Conservation (phyloP, 2,888 invertebrate genomes). For the Drosophila atroscutellata region DNA sequence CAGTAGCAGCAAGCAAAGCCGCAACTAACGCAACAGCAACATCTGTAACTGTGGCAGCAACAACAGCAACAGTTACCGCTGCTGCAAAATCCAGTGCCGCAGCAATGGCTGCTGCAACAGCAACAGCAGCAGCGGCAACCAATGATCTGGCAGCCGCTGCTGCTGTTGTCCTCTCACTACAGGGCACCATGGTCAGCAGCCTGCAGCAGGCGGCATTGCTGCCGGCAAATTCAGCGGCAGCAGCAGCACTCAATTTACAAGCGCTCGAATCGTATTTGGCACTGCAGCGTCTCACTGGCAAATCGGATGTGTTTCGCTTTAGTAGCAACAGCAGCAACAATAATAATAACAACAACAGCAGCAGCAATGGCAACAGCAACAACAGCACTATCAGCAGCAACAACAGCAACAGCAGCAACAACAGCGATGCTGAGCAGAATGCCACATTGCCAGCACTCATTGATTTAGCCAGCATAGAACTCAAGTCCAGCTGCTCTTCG, state of each 20-base stretch:
- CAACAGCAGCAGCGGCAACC: constrained; percentile 84
- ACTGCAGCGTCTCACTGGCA: constrained; percentile 90
- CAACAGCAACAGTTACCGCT: constrained; percentile 18
- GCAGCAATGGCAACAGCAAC: constrained; percentile 33
- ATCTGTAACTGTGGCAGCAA: constrained; percentile 31
- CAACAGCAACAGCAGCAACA: constrained; percentile 45
- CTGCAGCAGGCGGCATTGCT: constrained; percentile 93
- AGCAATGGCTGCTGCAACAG: constrained; percentile 72
- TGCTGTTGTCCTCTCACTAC: constrained; percentile 91
- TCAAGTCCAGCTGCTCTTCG: constrained; percentile 67
- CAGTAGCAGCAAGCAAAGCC: constrained; percentile 42
- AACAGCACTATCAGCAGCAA: constrained; percentile 34
- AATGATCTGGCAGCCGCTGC: constrained; percentile 87
- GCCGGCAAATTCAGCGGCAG: constrained; percentile 93
- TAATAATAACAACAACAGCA: constrained; percentile 34
- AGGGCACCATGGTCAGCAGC: constrained; percentile 94
- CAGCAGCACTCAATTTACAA: constrained; percentile 93
- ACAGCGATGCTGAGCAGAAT: constrained; percentile 38
- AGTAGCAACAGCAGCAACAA: constrained; percentile 44
- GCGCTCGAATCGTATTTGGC: constrained; percentile 94
- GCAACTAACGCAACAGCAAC: constrained; percentile 40
- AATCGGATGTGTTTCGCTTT: constrained; percentile 89
- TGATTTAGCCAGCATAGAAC: constrained; percentile 64
- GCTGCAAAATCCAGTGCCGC: constrained; percentile 58
- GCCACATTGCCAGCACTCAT: constrained; percentile 57